Percentiles rank a stretch among this genome's conserved stretches.
Evolutionary conservation across 2,113 vertebrate genomes (phyloP).

Genomic region (Sinocyclocheilus rhinocerous): DNA sequence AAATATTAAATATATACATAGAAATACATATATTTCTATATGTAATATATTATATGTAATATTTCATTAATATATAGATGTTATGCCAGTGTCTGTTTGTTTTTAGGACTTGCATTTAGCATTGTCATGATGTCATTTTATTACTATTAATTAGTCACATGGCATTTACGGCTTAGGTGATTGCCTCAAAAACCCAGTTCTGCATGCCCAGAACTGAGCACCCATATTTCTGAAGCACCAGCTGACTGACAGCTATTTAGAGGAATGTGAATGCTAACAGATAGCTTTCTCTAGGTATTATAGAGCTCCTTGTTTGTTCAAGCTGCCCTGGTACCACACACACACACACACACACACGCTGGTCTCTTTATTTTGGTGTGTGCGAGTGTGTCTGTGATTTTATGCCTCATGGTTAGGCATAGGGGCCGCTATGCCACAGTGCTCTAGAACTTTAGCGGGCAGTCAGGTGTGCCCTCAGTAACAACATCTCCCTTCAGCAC

Average conservation of each 20-base stretch:
- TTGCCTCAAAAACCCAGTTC: too few relatives aligned
- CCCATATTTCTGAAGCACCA: not conserved
- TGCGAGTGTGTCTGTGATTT: slow-evolving; percentile 35
- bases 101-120: too few relatives aligned
- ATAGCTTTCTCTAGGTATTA: not conserved
- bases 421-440: slow-evolving; percentile 13
- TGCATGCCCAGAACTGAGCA: too few relatives aligned
- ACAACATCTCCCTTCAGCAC: slow-evolving; percentile 32
- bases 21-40: too few relatives aligned
- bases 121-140: too few relatives aligned
- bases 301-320: slow-evolving; percentile 9
- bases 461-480: slow-evolving; percentile 48
- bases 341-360: not conserved
- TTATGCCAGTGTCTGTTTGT: too few relatives aligned
- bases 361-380: not conserved
- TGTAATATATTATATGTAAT: too few relatives aligned
- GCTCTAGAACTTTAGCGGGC: slow-evolving; percentile 31
- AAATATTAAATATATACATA: too few relatives aligned
- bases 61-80: too few relatives aligned
- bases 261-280: not conserved
- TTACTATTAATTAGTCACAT: too few relatives aligned
- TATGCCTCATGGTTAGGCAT: slow-evolving; percentile 19
- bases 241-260: not conserved
- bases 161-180: too few relatives aligned
- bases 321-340: not conserved